Base-by-base conservation (phyloP, 2,797 vertebrate species). In the Eurystomus glaucurus region DNA sequence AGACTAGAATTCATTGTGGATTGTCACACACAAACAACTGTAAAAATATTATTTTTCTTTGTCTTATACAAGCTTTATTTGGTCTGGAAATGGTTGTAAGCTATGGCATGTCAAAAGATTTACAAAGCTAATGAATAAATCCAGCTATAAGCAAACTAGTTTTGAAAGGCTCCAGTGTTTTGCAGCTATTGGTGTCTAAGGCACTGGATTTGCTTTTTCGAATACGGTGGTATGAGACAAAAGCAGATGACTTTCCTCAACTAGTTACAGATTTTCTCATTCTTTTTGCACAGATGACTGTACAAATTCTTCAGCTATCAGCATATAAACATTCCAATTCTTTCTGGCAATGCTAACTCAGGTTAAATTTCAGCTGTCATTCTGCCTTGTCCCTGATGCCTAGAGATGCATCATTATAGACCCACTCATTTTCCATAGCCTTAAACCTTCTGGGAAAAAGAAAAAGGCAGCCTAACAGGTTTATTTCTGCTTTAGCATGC, bases 101-200 rank as follows among this genome's bases (percentile, higher is more conserved):
- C 81, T 76, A 37, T 85, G 62, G 57, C 52, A 74, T 17, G 43
- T 57, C 31, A 57, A 65, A 91, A 93, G 52, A 57, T 78, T 95
- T 71, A 70, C 21, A 71, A 92, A 85, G 18, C 26, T 93, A 93
- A 93, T 86, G 62, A 96, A 86, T 69, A 94, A 91, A 86, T 82
- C 43, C 50, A 79, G 35, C 69, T 88, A 88, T 89, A 88, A 90
- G 71, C 54, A 93, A 72, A 75, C 22, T 25, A 61, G 54, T 22
- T 90, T 78, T 88, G 83, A 94, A 86, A 93, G 29, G 51, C 79
- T 90, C 65, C 61, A 82, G 55, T 80, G 55, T 88, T 88, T 55
- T 87, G 28, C 31, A 76, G 85, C 48, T 62, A 66, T 46, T 77
- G 60, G 61, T 17, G 22, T 92, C 94, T 25, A 85, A 68, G 77